A percentile compares a stretch with the other conserved stretches of the same genome.
Evolutionary conservation across 2,113 vertebrate species (phyloP).

Genomic region (Cinclus mexicanus): DNA sequence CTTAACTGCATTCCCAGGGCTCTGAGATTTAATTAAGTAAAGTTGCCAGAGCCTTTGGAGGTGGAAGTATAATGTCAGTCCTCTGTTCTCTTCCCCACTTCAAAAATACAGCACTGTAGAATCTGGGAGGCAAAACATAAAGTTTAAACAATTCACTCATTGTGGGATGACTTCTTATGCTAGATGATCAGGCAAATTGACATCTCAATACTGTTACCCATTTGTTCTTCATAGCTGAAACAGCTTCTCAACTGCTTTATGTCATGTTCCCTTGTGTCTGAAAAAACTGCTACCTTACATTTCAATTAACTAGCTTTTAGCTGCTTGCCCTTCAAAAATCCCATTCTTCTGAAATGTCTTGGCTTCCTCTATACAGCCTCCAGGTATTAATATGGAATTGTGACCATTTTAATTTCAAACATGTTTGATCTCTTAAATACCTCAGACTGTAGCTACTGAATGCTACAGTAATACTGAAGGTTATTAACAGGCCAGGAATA

Average conservation of each 20-base stretch:
- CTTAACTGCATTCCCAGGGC: not conserved
- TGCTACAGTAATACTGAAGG: not conserved
- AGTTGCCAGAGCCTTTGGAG: not conserved
- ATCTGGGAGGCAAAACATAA: not conserved
- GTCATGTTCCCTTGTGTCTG: not conserved
- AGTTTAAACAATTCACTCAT: not conserved
- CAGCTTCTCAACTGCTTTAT: not conserved
- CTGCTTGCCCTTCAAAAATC: not conserved
- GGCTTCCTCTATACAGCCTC: not conserved
- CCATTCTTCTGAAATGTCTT: not conserved
- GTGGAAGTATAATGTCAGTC: not conserved
- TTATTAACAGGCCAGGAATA: not conserved
- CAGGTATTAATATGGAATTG: not conserved
- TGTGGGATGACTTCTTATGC: not conserved
- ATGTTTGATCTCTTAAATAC: not conserved
- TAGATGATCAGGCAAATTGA: not conserved
- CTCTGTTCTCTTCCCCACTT: not conserved
- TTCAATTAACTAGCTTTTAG: not conserved
- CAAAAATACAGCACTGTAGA: not conserved
- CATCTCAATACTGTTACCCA: not conserved
- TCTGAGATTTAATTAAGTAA: not conserved
- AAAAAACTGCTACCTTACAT: not conserved
- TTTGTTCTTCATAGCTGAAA: not conserved
- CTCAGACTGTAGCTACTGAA: not conserved
- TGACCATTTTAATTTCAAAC: not conserved